These are phyloP conservation scores for Crotalus helleri DNA, from an alignment of 2,113 vertebrate genomes.

Conservation along the genomic window DNA sequence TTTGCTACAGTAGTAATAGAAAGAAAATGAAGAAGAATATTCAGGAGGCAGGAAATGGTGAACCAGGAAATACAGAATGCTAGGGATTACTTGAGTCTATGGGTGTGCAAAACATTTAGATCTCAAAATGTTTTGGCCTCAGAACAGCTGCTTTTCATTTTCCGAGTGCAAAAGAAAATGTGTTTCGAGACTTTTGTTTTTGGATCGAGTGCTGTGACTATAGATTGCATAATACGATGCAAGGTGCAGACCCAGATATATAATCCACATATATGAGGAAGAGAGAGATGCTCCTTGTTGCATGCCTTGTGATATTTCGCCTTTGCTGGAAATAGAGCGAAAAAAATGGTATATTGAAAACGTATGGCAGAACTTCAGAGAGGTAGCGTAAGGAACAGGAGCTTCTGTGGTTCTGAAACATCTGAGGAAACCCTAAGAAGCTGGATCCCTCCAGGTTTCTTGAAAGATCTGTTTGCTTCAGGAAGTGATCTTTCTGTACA, in stretches of 20 bases:
- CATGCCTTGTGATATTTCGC: background rate
- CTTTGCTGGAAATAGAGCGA: background rate
- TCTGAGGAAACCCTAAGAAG: background rate
- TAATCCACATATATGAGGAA: background rate
- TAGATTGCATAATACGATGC: background rate
- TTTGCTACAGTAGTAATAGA: background rate
- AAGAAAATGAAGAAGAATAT: background rate
- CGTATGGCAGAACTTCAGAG: background rate
- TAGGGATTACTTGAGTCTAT: background rate
- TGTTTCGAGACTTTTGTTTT: background rate
- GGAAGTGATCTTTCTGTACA: background rate
- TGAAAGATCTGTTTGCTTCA: background rate
- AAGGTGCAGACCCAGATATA: background rate
- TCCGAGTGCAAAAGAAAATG: background rate
- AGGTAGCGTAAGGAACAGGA: background rate
- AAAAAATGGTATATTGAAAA: background rate
- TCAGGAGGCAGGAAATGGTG: background rate
- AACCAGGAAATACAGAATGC: background rate
- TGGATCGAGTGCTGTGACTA: background rate
- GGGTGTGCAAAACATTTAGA: background rate
- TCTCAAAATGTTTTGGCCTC: background rate
- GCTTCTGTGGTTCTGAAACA: background rate
- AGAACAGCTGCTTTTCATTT: background rate
- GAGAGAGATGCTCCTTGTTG: background rate
- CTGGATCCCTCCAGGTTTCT: background rate